A percentile compares a stretch with the other conserved stretches of the same genome.
phyloP scores from a whole-genome alignment of 1,140 invertebrate species.

The Agraylea sexmaculata region DNA sequence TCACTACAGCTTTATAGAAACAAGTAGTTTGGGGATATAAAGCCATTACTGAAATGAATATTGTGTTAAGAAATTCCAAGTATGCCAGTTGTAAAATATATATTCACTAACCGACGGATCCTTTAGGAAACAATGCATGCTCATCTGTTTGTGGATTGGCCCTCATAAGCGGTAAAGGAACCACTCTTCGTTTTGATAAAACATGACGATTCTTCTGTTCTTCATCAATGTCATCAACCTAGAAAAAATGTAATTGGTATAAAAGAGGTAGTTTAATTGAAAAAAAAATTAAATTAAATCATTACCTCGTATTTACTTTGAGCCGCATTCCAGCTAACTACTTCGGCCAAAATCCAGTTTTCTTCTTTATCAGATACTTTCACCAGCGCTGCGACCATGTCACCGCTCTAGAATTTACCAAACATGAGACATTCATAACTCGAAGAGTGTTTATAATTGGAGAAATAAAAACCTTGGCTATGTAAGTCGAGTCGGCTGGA shows the following conservation, averaged over 20 bases:
- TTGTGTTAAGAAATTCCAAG: too few relatives aligned
- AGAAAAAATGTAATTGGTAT: neutral
- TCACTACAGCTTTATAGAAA: conserved; percentile 92
- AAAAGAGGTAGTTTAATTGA: neutral
- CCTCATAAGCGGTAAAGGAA: conserved; percentile 88
- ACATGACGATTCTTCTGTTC: conserved; percentile 84
- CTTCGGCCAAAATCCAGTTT: conserved; percentile 97
- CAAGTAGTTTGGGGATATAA: conserved; percentile 98
- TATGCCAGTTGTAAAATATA: conserved; percentile 5
- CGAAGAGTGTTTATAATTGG: neutral
- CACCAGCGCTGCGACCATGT: conserved; percentile 91
- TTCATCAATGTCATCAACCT: conserved; percentile 92
- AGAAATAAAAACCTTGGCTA: conserved; percentile 53
- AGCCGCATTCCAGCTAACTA: conserved; percentile 70
- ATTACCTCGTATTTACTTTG: conserved; percentile 78
- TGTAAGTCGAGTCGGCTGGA: conserved; percentile 75
- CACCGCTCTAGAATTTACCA: conserved; percentile 49
- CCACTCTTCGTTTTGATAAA: conserved; percentile 70
- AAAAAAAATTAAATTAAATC: neutral
- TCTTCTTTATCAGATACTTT: conserved; percentile 78
- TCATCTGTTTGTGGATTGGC: conserved; percentile 93
- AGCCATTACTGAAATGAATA: conserved; percentile 67
- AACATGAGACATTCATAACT: too few relatives aligned
- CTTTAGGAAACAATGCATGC: conserved; percentile 82
- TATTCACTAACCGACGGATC: conserved; percentile 54